Conservation (phyloP, 1,140 invertebrate species). For the Ridgeia piscesae region DNA sequence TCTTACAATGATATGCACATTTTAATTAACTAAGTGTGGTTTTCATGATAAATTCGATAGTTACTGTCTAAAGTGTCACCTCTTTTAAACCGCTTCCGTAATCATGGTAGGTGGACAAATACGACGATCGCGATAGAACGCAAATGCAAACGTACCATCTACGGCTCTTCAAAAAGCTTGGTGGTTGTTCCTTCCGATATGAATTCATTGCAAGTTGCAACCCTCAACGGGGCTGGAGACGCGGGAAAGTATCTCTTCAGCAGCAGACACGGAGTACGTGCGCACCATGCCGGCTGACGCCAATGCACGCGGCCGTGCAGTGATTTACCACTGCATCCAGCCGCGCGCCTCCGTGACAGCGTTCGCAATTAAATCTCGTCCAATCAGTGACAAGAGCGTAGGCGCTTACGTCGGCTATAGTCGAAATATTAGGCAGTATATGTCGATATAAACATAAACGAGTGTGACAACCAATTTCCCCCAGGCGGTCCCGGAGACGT, state of each 20-base stretch:
- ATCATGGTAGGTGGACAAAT: neutral
- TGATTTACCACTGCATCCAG: neutral
- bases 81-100: neutral
- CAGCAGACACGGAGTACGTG: neutral
- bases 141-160: neutral
- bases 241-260: neutral
- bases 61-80: neutral
- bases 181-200: neutral
- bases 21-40: neutral
- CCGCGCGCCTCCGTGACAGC: neutral
- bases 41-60: neutral
- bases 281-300: neutral
- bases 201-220: neutral
- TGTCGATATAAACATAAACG: neutral
- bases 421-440: slow-evolving; percentile 1
- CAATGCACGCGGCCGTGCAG: neutral
- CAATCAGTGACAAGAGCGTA: neutral
- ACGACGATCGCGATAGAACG: neutral
- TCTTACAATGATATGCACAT: neutral
- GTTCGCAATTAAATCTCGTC: neutral
- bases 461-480: neutral
- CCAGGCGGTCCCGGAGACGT: neutral
- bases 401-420: neutral
- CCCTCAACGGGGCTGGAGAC: neutral
- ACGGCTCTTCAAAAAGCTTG: neutral